These are phyloP conservation scores for Limnodromus scolopaceus DNA, from an alignment of 2,797 vertebrate genomes.

Conservation along the genomic window DNA sequence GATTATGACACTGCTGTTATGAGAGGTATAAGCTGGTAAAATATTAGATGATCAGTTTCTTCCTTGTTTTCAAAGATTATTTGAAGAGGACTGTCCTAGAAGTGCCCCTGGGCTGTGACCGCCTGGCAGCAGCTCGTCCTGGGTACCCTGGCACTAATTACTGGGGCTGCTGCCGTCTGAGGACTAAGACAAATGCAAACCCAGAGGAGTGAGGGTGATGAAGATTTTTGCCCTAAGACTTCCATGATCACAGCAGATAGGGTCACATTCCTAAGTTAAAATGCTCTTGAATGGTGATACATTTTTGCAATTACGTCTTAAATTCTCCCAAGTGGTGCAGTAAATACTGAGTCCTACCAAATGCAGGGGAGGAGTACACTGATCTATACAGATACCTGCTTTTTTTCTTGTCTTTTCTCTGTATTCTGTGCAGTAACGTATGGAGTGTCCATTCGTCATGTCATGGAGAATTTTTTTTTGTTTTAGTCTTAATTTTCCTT, in stretches of 20 bases:
- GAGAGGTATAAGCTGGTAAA: neutral
- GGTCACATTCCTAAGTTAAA: neutral
- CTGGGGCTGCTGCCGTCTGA: neutral
- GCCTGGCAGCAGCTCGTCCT: neutral
- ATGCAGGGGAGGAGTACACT: neutral
- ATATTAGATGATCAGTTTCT: neutral
- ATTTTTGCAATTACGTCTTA: neutral
- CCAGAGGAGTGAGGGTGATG: neutral
- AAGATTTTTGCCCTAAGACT: neutral
- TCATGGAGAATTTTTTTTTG: neutral
- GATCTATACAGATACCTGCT: neutral
- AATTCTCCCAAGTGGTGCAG: neutral
- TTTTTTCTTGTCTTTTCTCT: neutral
- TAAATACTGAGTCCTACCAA: neutral
- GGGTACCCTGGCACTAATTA: neutral
- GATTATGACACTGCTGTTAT: neutral
- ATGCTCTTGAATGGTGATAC: neutral
- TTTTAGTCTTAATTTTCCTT: constrained; percentile 44
- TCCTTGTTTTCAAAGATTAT: neutral
- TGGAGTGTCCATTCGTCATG: neutral
- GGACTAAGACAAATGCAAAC: neutral
- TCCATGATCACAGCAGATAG: neutral
- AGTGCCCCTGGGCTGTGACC: neutral
- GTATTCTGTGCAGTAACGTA: neutral
- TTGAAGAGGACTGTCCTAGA: neutral